phyloP scores from a whole-genome alignment of 1,140 invertebrate genomes.

The Chymomyza costata region DNA sequence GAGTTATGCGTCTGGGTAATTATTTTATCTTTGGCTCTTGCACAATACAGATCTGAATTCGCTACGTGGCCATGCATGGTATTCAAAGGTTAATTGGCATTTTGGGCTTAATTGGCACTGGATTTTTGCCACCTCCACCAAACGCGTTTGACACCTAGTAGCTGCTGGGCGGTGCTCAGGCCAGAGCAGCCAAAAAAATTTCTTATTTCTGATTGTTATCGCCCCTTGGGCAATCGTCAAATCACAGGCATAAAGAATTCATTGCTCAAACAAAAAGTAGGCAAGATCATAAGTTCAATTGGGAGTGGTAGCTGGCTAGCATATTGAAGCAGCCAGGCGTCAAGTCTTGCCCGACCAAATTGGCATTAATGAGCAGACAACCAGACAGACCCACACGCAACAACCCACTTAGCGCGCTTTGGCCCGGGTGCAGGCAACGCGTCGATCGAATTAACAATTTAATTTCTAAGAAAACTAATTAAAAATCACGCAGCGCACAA shows the following conservation, averaged over 20 bases:
- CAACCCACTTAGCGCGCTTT: constrained; percentile 57
- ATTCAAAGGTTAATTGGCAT: constrained; percentile 72
- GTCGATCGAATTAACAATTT: constrained; percentile 74
- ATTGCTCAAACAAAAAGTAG: background rate
- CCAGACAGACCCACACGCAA: constrained; percentile 37
- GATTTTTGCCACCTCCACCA: too few relatives aligned
- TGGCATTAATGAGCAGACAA: constrained; percentile 73
- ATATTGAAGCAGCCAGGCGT: too few relatives aligned
- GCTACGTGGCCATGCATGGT: constrained; percentile 65
- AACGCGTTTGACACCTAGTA: too few relatives aligned
- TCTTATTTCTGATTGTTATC: too few relatives aligned
- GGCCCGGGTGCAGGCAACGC: constrained; percentile 49
- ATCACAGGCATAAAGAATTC: too few relatives aligned
- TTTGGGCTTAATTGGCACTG: constrained; percentile 66
- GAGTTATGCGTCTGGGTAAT: constrained; percentile 72
- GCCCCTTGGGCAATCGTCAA: too few relatives aligned
- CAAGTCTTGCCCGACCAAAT: constrained; percentile 63
- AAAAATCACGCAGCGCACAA: constrained; percentile 65
- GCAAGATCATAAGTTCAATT: too few relatives aligned
- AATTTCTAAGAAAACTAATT: constrained; percentile 74
- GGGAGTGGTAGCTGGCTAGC: too few relatives aligned
- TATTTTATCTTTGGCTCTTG: constrained; percentile 57
- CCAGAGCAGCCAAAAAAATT: too few relatives aligned
- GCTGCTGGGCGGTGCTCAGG: too few relatives aligned
- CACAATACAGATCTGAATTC: too few relatives aligned